These are phyloP conservation scores for Pelecanoides urinatrix DNA, from an alignment of 2,113 vertebrate species.

Conservation along the genomic window DNA sequence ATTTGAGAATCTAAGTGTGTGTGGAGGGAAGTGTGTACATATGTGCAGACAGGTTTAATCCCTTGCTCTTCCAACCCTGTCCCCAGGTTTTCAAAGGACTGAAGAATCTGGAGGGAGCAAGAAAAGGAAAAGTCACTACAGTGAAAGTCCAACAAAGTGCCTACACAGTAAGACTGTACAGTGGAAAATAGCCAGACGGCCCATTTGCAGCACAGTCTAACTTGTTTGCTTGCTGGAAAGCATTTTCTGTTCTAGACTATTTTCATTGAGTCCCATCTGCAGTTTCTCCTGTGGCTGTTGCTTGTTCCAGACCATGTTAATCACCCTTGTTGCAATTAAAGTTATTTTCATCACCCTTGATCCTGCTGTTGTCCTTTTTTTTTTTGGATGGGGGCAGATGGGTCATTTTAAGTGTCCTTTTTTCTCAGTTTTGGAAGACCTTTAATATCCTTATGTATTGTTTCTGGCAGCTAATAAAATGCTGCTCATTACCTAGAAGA, in stretches of 20 bases:
- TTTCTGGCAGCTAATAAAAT: slow-evolving; percentile 30
- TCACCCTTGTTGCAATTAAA: neutral
- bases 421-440: neutral
- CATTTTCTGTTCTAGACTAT: neutral
- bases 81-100: neutral
- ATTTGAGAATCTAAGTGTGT: neutral
- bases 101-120: neutral
- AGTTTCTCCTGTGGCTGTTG: slow-evolving; percentile 26
- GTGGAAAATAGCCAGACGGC: neutral
- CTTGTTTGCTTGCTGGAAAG: slow-evolving; percentile 19
- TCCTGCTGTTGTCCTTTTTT: neutral
- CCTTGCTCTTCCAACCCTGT: neutral
- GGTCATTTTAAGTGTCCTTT: neutral
- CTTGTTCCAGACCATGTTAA: slow-evolving; percentile 12
- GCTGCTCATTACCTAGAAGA: neutral
- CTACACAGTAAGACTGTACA: neutral
- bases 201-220: neutral
- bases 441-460: neutral
- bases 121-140: neutral
- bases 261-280: slow-evolving; percentile 19
- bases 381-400: neutral
- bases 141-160: slow-evolving; percentile 2
- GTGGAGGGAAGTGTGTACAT: neutral
- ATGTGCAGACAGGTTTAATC: neutral
- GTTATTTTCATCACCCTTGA: slow-evolving; percentile 1